phyloP scores from a whole-genome alignment of 92 coral and sea anemone species.

The Montipora capitata region DNA sequence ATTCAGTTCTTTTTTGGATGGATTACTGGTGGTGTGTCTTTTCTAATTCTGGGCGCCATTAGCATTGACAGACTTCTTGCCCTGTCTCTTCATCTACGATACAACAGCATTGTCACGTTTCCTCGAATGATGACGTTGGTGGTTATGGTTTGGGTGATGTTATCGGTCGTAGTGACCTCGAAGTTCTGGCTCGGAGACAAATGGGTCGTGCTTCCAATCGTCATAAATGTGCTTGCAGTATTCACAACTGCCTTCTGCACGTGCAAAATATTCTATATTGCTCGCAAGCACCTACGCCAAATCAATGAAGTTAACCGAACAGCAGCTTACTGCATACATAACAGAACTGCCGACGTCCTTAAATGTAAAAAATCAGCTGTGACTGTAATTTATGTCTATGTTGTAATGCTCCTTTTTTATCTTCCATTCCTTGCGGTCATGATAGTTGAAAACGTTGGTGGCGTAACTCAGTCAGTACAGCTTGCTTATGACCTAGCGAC shows the following conservation, averaged over 20 bases:
- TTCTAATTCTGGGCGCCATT: constrained; percentile 39
- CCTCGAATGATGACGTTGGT: neutral
- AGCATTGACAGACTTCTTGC: constrained; percentile 66
- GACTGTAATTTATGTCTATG: constrained; percentile 46
- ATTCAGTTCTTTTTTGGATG: constrained; percentile 46
- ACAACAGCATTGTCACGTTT: constrained; percentile 45
- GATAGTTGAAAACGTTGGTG: constrained; percentile 27
- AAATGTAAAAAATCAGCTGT: constrained; percentile 59
- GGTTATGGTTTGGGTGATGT: neutral
- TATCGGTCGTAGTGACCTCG: neutral
- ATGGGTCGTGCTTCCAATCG: constrained; percentile 10
- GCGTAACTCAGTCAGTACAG: constrained; percentile 22
- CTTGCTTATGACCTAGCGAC: constrained; percentile 54
- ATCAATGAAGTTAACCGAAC: neutral
- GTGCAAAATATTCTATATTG: constrained; percentile 42
- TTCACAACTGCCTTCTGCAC: constrained; percentile 32
- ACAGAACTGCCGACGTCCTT: neutral
- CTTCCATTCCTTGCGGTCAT: constrained; percentile 47
- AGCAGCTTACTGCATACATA: too few relatives aligned
- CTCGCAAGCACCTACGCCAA: constrained; percentile 46
- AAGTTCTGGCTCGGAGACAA: constrained; percentile 31
- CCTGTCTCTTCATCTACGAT: constrained; percentile 59
- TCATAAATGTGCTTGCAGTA: neutral
- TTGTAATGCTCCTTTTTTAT: constrained; percentile 36
- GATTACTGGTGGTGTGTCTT: constrained; percentile 48